Evolutionary conservation across 2,113 vertebrate genomes (phyloP).

Genomic region (Pteropus alecto): DNA sequence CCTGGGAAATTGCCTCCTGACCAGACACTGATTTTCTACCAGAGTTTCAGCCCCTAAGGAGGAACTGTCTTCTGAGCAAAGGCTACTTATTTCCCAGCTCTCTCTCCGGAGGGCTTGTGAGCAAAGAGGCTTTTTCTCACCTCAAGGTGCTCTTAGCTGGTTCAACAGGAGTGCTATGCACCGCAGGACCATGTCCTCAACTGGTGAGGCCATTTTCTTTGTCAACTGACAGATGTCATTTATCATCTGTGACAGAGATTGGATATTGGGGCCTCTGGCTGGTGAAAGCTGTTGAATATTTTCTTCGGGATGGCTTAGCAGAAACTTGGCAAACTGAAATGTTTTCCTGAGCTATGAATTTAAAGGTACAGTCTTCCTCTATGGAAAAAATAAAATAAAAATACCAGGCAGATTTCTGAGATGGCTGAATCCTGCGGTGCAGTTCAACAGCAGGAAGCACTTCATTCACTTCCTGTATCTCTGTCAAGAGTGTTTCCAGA

Average conservation of each 20-base stretch:
- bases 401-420: background rate
- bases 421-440: background rate
- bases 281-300: slow-evolving; percentile 68
- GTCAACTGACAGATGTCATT: slow-evolving; percentile 75
- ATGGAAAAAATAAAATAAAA: background rate
- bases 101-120: background rate
- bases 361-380: slow-evolving; percentile 58
- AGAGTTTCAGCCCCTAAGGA: background rate
- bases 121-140: slow-evolving; percentile 58
- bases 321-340: slow-evolving; percentile 70
- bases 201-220: slow-evolving; percentile 63
- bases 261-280: slow-evolving; percentile 69
- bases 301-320: slow-evolving; percentile 72
- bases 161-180: background rate
- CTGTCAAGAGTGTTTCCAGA: background rate
- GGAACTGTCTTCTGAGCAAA: background rate
- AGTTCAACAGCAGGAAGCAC: background rate
- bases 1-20: background rate
- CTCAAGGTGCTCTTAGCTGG: slow-evolving; percentile 62
- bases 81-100: background rate
- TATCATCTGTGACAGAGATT: slow-evolving; percentile 71
- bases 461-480: background rate
- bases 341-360: slow-evolving; percentile 63
- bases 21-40: background rate
- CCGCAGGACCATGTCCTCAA: slow-evolving; percentile 59